Base-by-base conservation (phyloP, 1,140 invertebrate species). In the Euura saliciscinereae region DNA sequence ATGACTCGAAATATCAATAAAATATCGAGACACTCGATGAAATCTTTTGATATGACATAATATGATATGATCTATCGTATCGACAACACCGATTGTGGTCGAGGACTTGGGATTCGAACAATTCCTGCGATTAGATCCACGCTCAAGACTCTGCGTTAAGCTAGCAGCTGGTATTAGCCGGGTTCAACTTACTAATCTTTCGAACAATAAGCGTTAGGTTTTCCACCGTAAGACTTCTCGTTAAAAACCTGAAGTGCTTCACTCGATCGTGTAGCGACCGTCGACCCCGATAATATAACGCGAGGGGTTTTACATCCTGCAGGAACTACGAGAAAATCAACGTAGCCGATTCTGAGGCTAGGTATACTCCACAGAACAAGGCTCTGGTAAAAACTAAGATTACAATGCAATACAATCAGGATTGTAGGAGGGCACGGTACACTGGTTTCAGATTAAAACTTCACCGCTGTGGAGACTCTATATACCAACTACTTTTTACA, bases 361-460 rank as follows among this genome's bases (percentile, higher is more conserved):
- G 51, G 51, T 8, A 59, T 59, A 59, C 46, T 75, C 0, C 28
- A 28, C 28, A 28, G 1, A 28, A 28, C 28, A 28, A 28, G 28
- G 28, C 28, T 28, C 28, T 28, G 28, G 76, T 79, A 79, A 80
- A 80, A 79, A 80, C 79, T 79, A 77, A 80, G 79, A 79, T 80
- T 80, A 79, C 77, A 79, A 78, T 80, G 78, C 79, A 78, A 80
- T 78, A 78, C 77, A 80, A 80, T 80, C 78, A 79, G 70, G 45
- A 45, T 7, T 6, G 69, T 44, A 70, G 46, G 65, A 66, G 13
- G 59, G 74, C 77, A 71, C 68, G 69, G 11, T 45, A 70, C 8
- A 8, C n/a, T n/a, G 51, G 51, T 59, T 80, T 80, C 75, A 71
- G 77, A 79, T 80, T 79, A 79, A 80, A 79, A 78, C 78, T 71